Percentiles rank a stretch among this genome's conserved stretches.
Evolutionary conservation across 2,113 vertebrate species (phyloP).

Genomic region (Crotalus viridis): DNA sequence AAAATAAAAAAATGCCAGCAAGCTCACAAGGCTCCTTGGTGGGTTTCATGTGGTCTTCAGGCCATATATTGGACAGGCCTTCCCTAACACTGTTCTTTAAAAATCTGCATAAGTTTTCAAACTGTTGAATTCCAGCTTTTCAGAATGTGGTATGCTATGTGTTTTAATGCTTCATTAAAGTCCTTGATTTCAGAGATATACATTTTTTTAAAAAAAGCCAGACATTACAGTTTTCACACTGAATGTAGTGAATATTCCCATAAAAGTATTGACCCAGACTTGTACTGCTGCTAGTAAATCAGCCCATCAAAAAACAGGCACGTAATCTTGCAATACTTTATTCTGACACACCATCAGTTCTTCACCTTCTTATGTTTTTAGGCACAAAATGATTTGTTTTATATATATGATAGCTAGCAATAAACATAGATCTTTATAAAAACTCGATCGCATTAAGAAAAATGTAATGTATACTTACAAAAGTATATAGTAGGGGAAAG

Average conservation of each 20-base stretch:
- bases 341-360: neutral
- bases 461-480: neutral
- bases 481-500: neutral
- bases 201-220: neutral
- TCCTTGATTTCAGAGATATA: neutral
- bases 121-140: neutral
- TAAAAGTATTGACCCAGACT: neutral
- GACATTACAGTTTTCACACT: neutral
- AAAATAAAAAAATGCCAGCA: neutral
- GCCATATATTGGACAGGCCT: neutral
- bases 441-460: neutral
- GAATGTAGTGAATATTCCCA: neutral
- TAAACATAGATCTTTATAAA: neutral
- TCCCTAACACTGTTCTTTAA: neutral
- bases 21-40: neutral
- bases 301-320: neutral
- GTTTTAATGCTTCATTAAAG: neutral
- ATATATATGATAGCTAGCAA: neutral
- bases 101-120: neutral
- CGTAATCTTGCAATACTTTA: neutral
- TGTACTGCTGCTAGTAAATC: neutral
- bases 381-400: neutral
- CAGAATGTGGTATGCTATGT: neutral
- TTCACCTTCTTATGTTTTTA: neutral
- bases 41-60: neutral